A percentile compares a stretch with the other conserved stretches of the same genome.
Evolutionary conservation across 2,797 vertebrate genomes (phyloP).

Genomic region (Vespertilio murinus): DNA sequence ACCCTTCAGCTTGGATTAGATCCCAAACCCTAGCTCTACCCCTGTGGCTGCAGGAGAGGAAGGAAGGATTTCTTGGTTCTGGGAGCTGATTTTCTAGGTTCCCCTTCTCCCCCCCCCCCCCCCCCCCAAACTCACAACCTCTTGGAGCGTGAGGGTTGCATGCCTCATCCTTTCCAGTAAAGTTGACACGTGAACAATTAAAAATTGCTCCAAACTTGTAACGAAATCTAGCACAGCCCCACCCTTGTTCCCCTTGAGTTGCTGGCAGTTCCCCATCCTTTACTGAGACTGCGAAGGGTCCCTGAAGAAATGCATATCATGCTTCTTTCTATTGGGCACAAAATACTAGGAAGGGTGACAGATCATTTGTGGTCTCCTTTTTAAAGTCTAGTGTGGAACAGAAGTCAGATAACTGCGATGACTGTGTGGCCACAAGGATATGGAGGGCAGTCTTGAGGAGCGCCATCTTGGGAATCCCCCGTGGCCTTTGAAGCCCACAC

Average conservation of each 20-base stretch:
- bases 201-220: conserved; percentile 44
- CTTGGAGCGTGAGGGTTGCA: background rate
- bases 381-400: background rate
- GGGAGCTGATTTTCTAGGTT: conserved; percentile 44
- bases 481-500: background rate
- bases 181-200: conserved; percentile 11
- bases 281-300: background rate
- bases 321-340: background rate
- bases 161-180: conserved; percentile 56
- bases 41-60: background rate
- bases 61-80: conserved; percentile 65
- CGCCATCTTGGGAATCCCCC: background rate
- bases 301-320: background rate
- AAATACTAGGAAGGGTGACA: background rate
- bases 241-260: background rate
- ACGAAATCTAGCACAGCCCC: background rate
- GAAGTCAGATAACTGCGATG: background rate
- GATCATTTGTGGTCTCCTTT: background rate
- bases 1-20: background rate
- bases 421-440: background rate
- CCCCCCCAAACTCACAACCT: background rate
- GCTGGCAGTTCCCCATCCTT: background rate
- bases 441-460: background rate
- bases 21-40: background rate
- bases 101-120: background rate